Percentiles rank a stretch among this genome's conserved stretches.
phyloP scores from a whole-genome alignment of 2,113 vertebrate genomes.

The Ranitomeya imitator region DNA sequence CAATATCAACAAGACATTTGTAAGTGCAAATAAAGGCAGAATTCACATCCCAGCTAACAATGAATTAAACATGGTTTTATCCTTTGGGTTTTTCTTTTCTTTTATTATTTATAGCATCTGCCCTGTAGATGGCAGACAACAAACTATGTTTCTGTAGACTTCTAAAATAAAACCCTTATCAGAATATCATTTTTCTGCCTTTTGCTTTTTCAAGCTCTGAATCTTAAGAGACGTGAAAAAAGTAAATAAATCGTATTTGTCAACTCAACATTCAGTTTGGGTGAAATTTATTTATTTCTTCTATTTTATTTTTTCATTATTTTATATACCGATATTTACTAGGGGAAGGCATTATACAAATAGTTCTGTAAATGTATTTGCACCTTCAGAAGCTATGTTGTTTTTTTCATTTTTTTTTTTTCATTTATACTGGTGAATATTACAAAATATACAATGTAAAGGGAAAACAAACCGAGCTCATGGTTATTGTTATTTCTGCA shows the following conservation, averaged over 20 bases:
- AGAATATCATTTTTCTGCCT: not conserved
- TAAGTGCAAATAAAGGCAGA: conserved; percentile 7
- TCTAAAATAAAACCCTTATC: not conserved
- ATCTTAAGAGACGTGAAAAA: not conserved
- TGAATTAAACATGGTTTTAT: conserved; percentile 5
- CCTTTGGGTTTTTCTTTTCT: not conserved
- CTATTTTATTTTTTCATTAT: no score
- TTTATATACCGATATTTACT: no score
- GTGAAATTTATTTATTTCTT: not conserved
- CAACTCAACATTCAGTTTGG: not conserved
- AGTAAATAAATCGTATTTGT: not conserved
- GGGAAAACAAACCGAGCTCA: no score
- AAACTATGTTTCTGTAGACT: not conserved
- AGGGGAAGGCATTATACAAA: no score
- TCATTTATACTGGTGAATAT: not conserved
- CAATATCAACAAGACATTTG: conserved; percentile 3
- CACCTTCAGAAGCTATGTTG: not conserved
- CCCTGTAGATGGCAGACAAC: conserved; percentile 23
- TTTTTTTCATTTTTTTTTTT: not conserved
- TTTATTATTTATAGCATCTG: not conserved
- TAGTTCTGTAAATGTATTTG: no score
- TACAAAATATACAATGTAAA: no score
- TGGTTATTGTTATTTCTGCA: no score
- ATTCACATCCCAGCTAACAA: not conserved
- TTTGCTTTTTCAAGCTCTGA: not conserved